Evolutionary conservation across 2,888 invertebrate genomes (phyloP).

Genomic region (Eupithecia centaureata): DNA sequence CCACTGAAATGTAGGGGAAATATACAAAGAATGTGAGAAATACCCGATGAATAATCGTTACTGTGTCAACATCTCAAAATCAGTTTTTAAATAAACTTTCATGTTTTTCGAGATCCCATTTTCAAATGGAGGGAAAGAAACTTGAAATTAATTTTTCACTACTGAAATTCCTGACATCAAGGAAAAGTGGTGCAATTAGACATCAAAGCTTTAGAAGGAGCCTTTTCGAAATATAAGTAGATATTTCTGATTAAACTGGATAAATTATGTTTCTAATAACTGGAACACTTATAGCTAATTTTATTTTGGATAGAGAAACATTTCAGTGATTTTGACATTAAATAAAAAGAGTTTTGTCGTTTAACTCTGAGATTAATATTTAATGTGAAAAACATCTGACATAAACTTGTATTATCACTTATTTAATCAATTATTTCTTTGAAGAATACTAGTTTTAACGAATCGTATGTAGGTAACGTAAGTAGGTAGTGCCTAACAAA

Average conservation of each 20-base stretch:
- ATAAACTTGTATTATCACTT: too few species aligned
- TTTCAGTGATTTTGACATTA: neutral
- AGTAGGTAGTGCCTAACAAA: too few species aligned
- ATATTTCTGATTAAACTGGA: conserved; percentile 14
- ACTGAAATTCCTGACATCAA: conserved; percentile 10
- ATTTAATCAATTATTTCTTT: too few species aligned
- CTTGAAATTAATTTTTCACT: conserved; percentile 15
- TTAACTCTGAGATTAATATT: too few species aligned
- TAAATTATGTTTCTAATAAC: conserved; percentile 33
- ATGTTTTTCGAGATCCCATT: neutral
- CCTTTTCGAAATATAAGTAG: conserved; percentile 21
- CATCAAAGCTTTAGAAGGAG: conserved; percentile 17
- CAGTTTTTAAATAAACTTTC: neutral
- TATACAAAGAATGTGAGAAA: too few species aligned
- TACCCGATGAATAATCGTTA: too few species aligned
- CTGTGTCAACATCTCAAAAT: neutral
- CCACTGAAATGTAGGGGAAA: too few species aligned
- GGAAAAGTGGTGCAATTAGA: conserved; percentile 26
- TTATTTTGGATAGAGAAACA: neutral
- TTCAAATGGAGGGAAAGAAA: conserved; percentile 7
- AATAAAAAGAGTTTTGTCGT: neutral
- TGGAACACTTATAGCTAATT: neutral
- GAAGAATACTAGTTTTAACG: too few species aligned
- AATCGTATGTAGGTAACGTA: too few species aligned
- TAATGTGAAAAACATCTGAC: too few species aligned